These are phyloP conservation scores for Lepidurus arcticus DNA, from an alignment of 1,140 invertebrate genomes.

Conservation along the genomic window DNA sequence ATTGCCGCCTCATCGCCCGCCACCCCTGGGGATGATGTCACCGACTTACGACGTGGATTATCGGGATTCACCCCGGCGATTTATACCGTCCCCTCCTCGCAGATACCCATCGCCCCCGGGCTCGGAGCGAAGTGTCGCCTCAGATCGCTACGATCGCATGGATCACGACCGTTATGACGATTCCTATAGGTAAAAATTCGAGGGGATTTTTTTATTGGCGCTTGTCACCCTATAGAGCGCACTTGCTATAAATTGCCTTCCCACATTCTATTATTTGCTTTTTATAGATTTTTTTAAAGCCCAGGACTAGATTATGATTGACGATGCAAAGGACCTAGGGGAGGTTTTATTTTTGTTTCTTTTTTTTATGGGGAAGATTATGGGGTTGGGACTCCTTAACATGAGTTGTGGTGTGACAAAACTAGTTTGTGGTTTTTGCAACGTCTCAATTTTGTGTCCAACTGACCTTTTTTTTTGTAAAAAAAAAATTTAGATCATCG, in stretches of 20 bases:
- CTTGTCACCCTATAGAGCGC: too few species aligned
- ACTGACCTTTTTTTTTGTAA: background rate
- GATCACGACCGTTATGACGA: conserved; percentile 32
- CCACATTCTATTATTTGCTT: too few species aligned
- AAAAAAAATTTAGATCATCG: background rate
- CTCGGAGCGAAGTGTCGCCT: conserved; percentile 30
- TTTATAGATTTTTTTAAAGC: too few species aligned
- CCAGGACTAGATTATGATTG: too few species aligned
- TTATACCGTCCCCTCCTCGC: conserved; percentile 27
- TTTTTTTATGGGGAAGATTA: too few species aligned
- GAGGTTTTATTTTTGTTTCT: too few species aligned
- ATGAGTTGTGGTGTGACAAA: too few species aligned
- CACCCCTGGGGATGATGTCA: conserved; percentile 33
- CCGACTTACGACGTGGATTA: conserved; percentile 32
- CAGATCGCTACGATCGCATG: conserved; percentile 32
- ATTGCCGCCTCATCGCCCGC: conserved; percentile 29
- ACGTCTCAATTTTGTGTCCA: background rate
- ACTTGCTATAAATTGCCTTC: too few species aligned
- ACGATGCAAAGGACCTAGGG: too few species aligned
- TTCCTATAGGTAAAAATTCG: conserved; percentile 26
- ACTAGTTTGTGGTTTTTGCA: background rate
- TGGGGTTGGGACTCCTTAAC: too few species aligned
- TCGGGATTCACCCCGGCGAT: conserved; percentile 29
- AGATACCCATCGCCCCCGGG: conserved; percentile 32
- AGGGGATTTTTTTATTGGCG: background rate